Evolutionary conservation across 2,888 invertebrate genomes (phyloP), one percentile per base, ranked within the genome.

Genomic region (Notodromas monacha): DNA sequence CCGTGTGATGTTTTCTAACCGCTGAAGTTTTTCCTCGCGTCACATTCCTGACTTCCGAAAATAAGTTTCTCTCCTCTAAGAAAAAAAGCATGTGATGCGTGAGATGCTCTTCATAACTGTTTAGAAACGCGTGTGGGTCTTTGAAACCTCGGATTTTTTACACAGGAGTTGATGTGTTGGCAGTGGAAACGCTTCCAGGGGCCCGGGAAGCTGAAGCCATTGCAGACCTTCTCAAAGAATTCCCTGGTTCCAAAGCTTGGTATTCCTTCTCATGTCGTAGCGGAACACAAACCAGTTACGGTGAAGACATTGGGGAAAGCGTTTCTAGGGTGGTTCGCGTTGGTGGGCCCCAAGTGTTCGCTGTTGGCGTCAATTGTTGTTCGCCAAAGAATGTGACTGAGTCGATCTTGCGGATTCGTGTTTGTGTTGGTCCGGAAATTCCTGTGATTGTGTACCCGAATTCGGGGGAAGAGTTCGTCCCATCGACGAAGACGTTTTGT

Each of bases 171-270:
- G 77, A 84, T 49, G 47, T 77, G 4, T 49, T 89, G 36, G 81
- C 77, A 2, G 52, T 86, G 39, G 86, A 89, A 50, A 89, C 89
- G 0, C 72, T 86, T 41, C 86, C 89, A 4, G 70, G 74, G 38
- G 59, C 61, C 30, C 47, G 51, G 34, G 86, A 89, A 51, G 86
- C 74, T 0, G 65, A 68, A 45, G 69, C 69, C 45, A 48, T 86
- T 14, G 59, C 76, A 13, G 63, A 69, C 35, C 53, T 79, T 41
- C 50, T 86, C 14, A 27, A n/a, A 8, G 8, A n/a, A 27, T 5
- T 6, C 5, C 29, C 36, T 13, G 50, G 57, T 30, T 53, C 60
- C 1, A 70, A 68, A 46, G 74, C 73, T 12, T 86, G 79, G 79
- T 52, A 86, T 11, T 57, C 69, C 2, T 79, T 84, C 48, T 72